Evolutionary conservation across 1,140 invertebrate species (phyloP).

Genomic region (Stegodyphus mimosarum): DNA sequence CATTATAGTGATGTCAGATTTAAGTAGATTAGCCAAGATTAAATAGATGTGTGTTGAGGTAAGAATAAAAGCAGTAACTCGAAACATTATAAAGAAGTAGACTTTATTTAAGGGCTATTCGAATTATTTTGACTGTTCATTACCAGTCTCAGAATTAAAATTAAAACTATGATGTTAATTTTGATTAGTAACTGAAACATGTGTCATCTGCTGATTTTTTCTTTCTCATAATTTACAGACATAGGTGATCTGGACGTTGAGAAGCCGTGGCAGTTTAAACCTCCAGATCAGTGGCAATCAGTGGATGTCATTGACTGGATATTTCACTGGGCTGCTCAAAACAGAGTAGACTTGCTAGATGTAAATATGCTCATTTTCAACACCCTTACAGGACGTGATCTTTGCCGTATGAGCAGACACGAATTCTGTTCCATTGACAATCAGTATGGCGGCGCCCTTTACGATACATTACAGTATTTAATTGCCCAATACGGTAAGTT

Average conservation of each 20-base stretch:
- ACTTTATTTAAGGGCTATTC: too few species aligned
- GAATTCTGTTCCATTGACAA: slow-evolving; percentile 47
- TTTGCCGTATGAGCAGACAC: slow-evolving; percentile 37
- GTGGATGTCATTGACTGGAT: slow-evolving; percentile 45
- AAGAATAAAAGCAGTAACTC: too few species aligned
- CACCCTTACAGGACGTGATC: slow-evolving; percentile 30
- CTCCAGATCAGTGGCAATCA: slow-evolving; percentile 52
- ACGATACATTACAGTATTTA: slow-evolving; percentile 32
- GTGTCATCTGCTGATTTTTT: too few species aligned
- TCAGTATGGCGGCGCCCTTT: slow-evolving; percentile 24
- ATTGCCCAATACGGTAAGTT: slow-evolving; percentile 49
- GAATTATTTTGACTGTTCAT: too few species aligned
- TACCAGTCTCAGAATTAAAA: too few species aligned
- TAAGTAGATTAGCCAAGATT: too few species aligned
- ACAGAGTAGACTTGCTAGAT: slow-evolving; percentile 35
- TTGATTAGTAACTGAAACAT: too few species aligned
- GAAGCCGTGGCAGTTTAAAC: slow-evolving; percentile 44
- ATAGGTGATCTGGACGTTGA: slow-evolving; percentile 45
- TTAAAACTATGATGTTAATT: too few species aligned
- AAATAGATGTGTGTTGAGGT: too few species aligned
- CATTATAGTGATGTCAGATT: too few species aligned
- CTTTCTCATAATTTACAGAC: slow-evolving; percentile 4
- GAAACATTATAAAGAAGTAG: too few species aligned
- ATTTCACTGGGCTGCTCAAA: slow-evolving; percentile 47
- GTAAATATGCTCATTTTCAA: slow-evolving; percentile 51